Evolutionary conservation across 2,113 vertebrate genomes (phyloP), one percentile per base, ranked within the genome.

Genomic region (Nycticebus coucang): DNA sequence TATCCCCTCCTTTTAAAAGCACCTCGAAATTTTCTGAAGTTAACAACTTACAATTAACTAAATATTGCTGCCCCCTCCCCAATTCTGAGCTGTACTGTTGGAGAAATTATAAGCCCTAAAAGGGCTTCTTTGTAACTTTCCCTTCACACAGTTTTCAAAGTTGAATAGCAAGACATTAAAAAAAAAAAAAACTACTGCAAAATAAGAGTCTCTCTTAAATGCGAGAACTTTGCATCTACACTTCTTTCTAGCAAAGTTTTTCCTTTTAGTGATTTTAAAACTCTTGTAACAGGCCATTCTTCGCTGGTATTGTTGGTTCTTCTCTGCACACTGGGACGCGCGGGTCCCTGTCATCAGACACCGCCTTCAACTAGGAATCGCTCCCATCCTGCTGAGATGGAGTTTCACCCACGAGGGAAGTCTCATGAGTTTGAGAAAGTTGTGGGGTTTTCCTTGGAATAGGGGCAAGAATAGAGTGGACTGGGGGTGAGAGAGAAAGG

Each of bases 141-240:
- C 87, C 93, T 91, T 82, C 55, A 96, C 84, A 82, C 84, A 93
- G 85, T 98, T 98, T 98, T 96, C 97, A 95, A 98, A 98, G 97
- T 98, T 98, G 96, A 98, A 98, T 97, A 97, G 97, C 85, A 90
- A 97, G 87, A 96, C 96, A 79, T 77, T 9, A 17, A 75, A 75
- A 45, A 75, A 45, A 45, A 45, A 45, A 28, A 33, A 95, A 57
- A 69, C 97, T 96, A 95, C 92, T 98, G 97, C 98, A 98, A 98
- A 98, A 98, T 98, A 98, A 98, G 84, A 98, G 98, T 98, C 97
- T 98, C 97, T 97, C 90, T 94, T 95, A 97, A 97, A 96, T 94
- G 95, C 96, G 93, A 96, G 87, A 96, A 66, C 35, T 88, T 91
- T 53, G 92, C 94, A 89, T 98, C 87, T 91, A 88, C 92, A 68